Base-by-base conservation (phyloP, 2,888 invertebrate species). In the Magallana nippona region DNA sequence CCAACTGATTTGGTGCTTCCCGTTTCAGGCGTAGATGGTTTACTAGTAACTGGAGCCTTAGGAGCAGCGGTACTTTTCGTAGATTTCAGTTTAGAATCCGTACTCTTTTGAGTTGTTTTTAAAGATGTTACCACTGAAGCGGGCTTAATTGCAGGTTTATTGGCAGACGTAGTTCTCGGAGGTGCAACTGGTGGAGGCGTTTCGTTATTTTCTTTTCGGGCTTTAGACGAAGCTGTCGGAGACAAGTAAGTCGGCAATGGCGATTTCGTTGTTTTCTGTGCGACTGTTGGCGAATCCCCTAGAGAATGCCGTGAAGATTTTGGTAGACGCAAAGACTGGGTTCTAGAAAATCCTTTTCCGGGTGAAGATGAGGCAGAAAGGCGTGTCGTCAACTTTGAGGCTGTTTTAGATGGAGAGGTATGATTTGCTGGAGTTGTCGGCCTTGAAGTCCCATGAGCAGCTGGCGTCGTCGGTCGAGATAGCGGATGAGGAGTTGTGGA, bases 161-260 rank as follows among this genome's bases (percentile, higher is more conserved):
- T 63, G n/a, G 32, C 44, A 17, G 79, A 58, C 19, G 88, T 56
- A 15, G 83, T 85, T 57, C 87, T 79, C 27, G 87, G 89, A 15
- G 89, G 88, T 11, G 89, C 86, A 5, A 86, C 86, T 57, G 90
- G 88, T 19, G 88, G 86, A 1, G 89, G 85, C 8, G 87, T 79
- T 15, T 83, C 81, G 17, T 77, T 60, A 5, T 85, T 86, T 78
- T 89, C 88, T 13, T 63, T 55, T 62, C 89, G 81, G 0, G 89
- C 89, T 84, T 88, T 90, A 8, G 91, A 91, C 17, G 92, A 86
- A 22, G 91, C 89, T 13, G 92, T 92, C 17, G 91, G 90, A 56
- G 90, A 87, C 91, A 91, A 91, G 84, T 92, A 91, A 1, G 90
- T 89, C 1, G 89, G 84, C 55, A 89, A 81, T 55, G 86, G 81